Evolutionary conservation across 2,888 invertebrate species (phyloP), one percentile per base, ranked within the genome.

Genomic region (Mylabris sibirica): DNA sequence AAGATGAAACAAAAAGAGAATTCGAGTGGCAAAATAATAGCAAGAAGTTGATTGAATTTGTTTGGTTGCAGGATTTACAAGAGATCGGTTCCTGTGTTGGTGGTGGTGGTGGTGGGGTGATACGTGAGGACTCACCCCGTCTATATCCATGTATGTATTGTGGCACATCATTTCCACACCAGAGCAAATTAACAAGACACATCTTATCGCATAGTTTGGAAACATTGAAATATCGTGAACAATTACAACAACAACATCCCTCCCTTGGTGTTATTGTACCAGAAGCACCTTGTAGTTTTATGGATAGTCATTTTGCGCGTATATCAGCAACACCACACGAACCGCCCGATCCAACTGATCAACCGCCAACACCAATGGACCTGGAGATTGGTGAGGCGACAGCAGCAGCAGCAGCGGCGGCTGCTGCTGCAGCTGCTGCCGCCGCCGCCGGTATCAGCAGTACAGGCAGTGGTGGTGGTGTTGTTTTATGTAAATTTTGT

Each of bases 401-500:
- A 49, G 92, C 92, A 83, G 91, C 92, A 63, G 91, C 90, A 74
- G 92, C 92, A 4, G 87, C 87, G 73, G 49, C 49, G 8, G 92
- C 92, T 83, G 91, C 92, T 64, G 91, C 90, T 74, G 91, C 92
- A 74, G 92, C 92, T 2, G 87, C 87, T 72, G 49, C 49, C 2
- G 92, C 92, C 83, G 91, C 92, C 63, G 91, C 90, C 74, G 92
- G 91, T 82, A 90, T 92, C 63, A 90, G 91, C 74, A 85, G 86
- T 74, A 78, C 80, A 65, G 84, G 83, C 26, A 79, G 81, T 64
- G 81, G 82, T 64, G 81, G 82, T 41, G 84, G 85, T 80, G 93
- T 94, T 74, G 95, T 95, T 79, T 87, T 95, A 82, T 95, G 95
- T 90, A 95, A 95, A 88, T 95, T 95, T 86, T 95, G 95, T 85